A percentile compares a stretch with the other conserved stretches of the same genome.
phyloP scores from a whole-genome alignment of 2,888 invertebrate species.

The Girardia tigrina region DNA sequence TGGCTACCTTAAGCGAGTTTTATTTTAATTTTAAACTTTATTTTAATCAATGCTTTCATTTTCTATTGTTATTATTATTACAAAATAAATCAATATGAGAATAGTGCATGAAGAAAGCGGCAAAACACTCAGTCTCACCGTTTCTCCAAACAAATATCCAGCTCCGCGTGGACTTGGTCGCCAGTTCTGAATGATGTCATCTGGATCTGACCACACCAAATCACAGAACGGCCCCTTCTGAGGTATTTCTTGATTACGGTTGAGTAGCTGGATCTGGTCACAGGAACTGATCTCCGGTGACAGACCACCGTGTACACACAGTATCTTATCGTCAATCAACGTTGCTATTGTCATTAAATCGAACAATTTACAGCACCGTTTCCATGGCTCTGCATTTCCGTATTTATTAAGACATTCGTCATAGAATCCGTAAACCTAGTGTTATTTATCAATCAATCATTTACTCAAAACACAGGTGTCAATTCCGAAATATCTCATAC shows the following conservation, averaged over 20 bases:
- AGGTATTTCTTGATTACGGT: constrained; percentile 90
- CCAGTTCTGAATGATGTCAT: constrained; percentile 77
- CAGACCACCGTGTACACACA: constrained; percentile 92
- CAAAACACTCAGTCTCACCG: too few species aligned
- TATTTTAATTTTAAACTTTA: too few species aligned
- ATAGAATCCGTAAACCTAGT: constrained; percentile 75
- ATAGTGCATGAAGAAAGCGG: too few species aligned
- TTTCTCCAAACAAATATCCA: constrained; percentile 87
- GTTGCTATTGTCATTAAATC: constrained; percentile 92
- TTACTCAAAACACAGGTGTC: too few species aligned
- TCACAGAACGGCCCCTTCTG: constrained; percentile 81
- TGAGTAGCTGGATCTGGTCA: constrained; percentile 85
- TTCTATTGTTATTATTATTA: too few species aligned
- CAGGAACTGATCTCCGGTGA: constrained; percentile 89
- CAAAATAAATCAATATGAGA: too few species aligned
- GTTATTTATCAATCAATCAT: too few species aligned
- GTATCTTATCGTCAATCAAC: constrained; percentile 85
- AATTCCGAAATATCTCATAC: too few species aligned
- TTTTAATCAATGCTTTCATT: too few species aligned
- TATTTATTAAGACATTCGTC: constrained; percentile 98
- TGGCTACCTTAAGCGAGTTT: too few species aligned
- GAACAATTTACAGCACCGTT: constrained; percentile 91
- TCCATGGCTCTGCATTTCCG: constrained; percentile 96
- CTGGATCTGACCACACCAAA: constrained; percentile 97
- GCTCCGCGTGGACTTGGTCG: constrained; percentile 84